Evolutionary conservation across 1,140 invertebrate species (phyloP), one percentile per base, ranked within the genome.

Genomic region (Aphidius ervi): DNA sequence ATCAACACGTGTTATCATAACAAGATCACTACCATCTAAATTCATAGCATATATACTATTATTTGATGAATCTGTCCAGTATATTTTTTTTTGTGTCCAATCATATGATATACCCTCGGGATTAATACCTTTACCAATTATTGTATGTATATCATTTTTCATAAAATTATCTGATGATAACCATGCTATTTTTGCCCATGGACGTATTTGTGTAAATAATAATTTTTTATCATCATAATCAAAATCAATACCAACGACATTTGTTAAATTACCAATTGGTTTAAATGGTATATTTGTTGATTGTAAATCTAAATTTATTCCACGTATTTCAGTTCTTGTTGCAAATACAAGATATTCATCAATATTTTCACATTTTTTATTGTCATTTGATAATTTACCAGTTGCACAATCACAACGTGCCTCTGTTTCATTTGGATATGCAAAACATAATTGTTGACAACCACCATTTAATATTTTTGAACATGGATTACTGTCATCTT

Each of bases 1-100:
- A 69, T 97, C 93, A 0, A 97, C 96, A 69, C 90, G 82, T 2
- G 92, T 89, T 60, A 98, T 97, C 87, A 96, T 97, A 0, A 98
- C 90, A 43, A 98, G 81, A 69, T 97, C 88, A 0, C 88, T 82
- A 8, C 94, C 92, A 70, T 94, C 89, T 5, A 94, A 80, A 72
- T 99, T 95, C 88, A 97, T 95, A 0, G 95, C 93, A 68, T 96
- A 97, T 52, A 98, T 96, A 39, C 91, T 94, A 63, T 92, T 93
- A 68, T 96, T 98, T 0, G 89, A 91, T 47, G 90, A 95, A 68
- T 99, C 96, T 0, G 95, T 95, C 95, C 95, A 99, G 73, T 97
- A 99, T 40, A 99, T 87, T 76, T 97, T 98, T 70, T 94, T 91
- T 64, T 94, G 91, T 0, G 95, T 95, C 95, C 95, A 98, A 70